These are phyloP conservation scores for Onychomys torridus DNA, from an alignment of 2,797 vertebrate genomes.

Conservation along the genomic window DNA sequence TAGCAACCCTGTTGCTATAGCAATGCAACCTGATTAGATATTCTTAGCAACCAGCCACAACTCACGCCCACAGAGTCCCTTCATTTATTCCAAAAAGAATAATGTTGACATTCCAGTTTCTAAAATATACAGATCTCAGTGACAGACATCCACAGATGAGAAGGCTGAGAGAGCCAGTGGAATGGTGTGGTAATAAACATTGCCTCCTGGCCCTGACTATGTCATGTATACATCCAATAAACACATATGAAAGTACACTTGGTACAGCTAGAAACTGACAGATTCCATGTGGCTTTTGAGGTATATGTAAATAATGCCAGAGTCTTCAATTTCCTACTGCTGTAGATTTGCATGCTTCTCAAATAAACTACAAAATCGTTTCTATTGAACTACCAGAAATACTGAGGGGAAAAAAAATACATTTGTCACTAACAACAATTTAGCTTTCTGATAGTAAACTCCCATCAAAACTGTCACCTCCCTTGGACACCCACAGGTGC, in stretches of 20 bases:
- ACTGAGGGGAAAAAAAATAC: not conserved
- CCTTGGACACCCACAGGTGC: not conserved
- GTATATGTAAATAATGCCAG: not conserved
- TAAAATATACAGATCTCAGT: constrained; percentile 57
- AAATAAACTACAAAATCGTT: not conserved
- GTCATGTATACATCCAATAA: not conserved
- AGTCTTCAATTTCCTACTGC: not conserved
- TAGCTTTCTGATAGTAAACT: not conserved
- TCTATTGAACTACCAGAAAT: not conserved
- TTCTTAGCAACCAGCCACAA: constrained; percentile 90
- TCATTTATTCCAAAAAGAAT: constrained; percentile 84
- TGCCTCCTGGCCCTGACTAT: not conserved
- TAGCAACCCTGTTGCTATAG: constrained; percentile 91
- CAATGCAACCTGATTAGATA: constrained; percentile 86
- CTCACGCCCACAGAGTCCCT: constrained; percentile 79
- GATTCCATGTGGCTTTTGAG: not conserved
- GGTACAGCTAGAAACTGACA: not conserved
- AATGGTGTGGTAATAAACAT: not conserved
- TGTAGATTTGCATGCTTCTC: not conserved
- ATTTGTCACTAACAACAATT: not conserved
- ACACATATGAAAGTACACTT: fast-evolving
- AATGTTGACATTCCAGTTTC: constrained; percentile 74
- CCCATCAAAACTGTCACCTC: not conserved
- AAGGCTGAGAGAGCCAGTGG: not conserved
- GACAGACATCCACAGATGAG: not conserved